Evolutionary conservation across 2,888 invertebrate genomes (phyloP), one percentile per base, ranked within the genome.

Genomic region (Bruchidius siliquastri): DNA sequence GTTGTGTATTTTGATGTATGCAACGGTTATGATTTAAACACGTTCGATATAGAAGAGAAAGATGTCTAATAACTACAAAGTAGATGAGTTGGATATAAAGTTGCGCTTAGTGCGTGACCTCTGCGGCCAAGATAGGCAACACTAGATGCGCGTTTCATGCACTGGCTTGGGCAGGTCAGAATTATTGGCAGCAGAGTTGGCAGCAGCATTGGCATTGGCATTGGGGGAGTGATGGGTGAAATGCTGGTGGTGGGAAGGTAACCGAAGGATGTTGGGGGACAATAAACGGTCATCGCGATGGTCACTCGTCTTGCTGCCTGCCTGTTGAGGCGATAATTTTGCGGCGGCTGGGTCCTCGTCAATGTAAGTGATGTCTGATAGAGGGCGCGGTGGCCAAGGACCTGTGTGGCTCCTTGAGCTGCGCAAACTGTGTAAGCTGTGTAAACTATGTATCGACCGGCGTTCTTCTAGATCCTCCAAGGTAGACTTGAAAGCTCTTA

Each of bases 391-490:
- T 77, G 87, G 87, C 87, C 87, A 87, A 82, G 91, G 90, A 85
- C 91, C 91, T 82, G 91, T 91, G 88, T 92, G 92, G 88, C 92
- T 92, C 87, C 93, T 93, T 86, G 92, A 92, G 87, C 91, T 91
- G 88, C 92, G 90, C 86, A 94, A 91, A 90, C 93, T 94, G 90
- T 95, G 95, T 89, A 95, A 93, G 88, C 95, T 96, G 89, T 96
- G 96, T 88, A 96, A 93, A 91, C 97, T 97, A 93, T 98, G 97
- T 89, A 97, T 94, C 88, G 97, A 98, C 88, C 98, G 96, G 85
- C 97, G 94, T 90, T 99, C 99, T 90, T 97, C 98, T 91, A 99
- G 91, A 91, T 99, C 99, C 93, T 99, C 99, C 92, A 99, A 92
- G 87, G 95, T 98, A 86, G 97, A 97, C 91, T 96, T 97, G 96